These are phyloP conservation scores for Nixonia krombeini DNA, from an alignment of 1,140 invertebrate species.

Conservation along the genomic window DNA sequence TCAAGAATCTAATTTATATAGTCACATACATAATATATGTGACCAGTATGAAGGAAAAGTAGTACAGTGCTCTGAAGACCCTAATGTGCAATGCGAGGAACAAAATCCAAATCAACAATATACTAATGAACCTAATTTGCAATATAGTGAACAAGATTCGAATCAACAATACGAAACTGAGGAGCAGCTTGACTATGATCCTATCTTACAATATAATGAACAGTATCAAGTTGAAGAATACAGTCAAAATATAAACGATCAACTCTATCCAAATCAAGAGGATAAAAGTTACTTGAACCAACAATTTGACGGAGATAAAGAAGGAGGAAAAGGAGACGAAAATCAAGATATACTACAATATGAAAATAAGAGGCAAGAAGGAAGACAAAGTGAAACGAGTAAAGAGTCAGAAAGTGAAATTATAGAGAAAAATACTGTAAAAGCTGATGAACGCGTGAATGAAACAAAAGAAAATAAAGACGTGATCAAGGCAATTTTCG, in stretches of 20 bases:
- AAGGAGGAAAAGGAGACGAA: background rate
- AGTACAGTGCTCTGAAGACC: no score
- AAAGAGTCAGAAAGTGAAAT: slow-evolving; percentile 14
- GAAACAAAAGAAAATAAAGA: slow-evolving; percentile 52
- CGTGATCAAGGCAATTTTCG: slow-evolving; percentile 55
- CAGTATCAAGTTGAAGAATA: slow-evolving; percentile 24
- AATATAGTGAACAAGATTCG: slow-evolving; percentile 28
- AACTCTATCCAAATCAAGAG: slow-evolving; percentile 14
- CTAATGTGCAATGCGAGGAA: no score
- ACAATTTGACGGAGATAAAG: background rate
- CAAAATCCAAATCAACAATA: slow-evolving; percentile 28
- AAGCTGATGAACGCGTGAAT: slow-evolving; percentile 7
- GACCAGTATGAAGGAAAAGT: slow-evolving; percentile 7
- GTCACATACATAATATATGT: no score
- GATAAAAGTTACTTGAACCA: background rate
- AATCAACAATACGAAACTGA: slow-evolving; percentile 34
- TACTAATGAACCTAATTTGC: slow-evolving; percentile 11
- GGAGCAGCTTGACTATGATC: slow-evolving; percentile 24
- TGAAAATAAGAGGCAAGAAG: slow-evolving; percentile 11
- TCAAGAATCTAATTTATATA: no score
- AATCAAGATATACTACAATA: slow-evolving; percentile 3
- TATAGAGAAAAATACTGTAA: slow-evolving; percentile 3
- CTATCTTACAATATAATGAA: slow-evolving; percentile 31
- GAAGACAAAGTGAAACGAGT: no score
- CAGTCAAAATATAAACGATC: background rate